Evolutionary conservation across 2,113 vertebrate genomes (phyloP), one percentile per base, ranked within the genome.

Genomic region (Podocnemis expansa): DNA sequence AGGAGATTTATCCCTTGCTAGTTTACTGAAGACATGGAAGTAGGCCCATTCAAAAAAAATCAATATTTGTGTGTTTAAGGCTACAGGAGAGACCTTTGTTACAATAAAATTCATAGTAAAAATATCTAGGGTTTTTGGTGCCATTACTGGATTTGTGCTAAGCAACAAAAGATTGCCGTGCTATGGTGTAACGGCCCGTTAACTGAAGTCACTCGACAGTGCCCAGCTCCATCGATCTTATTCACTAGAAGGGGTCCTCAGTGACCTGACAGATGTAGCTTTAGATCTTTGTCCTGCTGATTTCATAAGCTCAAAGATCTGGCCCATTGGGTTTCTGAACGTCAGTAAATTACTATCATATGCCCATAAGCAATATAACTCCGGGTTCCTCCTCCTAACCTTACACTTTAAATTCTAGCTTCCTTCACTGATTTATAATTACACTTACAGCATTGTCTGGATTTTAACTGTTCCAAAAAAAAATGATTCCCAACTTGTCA

Each of bases 381-480:
- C 82, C 55, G 10, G 24, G 31, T 25, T 70, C n/a, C 29, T 1
- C 16, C 54, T 22, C 10, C 51, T 67, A 52, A 43, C 83, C 52
- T 11, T 4, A 7, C 70, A 75, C 21, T 6, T 24, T 51, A 55
- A 47, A n/a, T 73, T 29, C n/a, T 27, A 10, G 17, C 24, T 10
- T 51, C 63, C 52, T 12, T 73, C 12, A 12, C 16, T 22, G 38
- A 41, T 41, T 47, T 60, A 21, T 1, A 4, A 9, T 27, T 6
- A 25, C 24, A 4, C 0, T 5, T 3, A 3, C 43, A 54, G 22
- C 0, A 1, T 3, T 67, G 47, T 81, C 31, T 38, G 47, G 54
- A 49, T 45, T 70, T 22, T 67, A 67, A 19, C n/a, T 19, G 5
- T 31, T 56, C 55, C 13, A 31, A 60, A 63, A 60, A 34, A 60